A percentile compares a stretch with the other conserved stretches of the same genome.
Evolutionary conservation across 2,113 vertebrate genomes (phyloP).

Genomic region (Thalassarche chlororhynchos): DNA sequence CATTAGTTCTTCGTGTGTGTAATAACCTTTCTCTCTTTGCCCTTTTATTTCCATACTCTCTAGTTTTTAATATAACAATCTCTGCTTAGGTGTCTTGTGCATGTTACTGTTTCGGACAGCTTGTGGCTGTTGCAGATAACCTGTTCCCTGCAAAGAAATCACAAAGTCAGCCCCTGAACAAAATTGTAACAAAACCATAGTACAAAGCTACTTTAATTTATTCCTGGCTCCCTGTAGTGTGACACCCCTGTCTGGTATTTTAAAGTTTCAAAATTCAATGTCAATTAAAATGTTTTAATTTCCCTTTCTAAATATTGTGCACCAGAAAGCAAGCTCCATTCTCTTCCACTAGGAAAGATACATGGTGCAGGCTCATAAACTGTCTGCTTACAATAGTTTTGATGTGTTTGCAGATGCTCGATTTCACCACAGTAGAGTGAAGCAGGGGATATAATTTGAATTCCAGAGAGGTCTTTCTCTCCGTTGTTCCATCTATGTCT

Average conservation of each 20-base stretch:
- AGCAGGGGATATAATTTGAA: not conserved
- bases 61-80: not conserved
- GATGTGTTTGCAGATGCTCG: not conserved
- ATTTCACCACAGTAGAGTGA: not conserved
- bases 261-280: constrained; percentile 36
- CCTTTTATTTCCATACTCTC: not conserved
- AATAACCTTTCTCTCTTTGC: not conserved
- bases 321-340: not conserved
- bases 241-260: constrained; percentile 7
- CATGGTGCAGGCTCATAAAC: not conserved
- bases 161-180: not conserved
- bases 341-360: not conserved
- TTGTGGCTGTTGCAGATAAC: not conserved
- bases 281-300: constrained; percentile 58
- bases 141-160: not conserved
- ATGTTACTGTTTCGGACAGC: not conserved
- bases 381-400: not conserved
- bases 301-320: not conserved
- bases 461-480: not conserved
- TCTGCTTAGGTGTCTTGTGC: not conserved
- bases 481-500: not conserved
- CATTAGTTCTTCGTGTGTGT: not conserved
- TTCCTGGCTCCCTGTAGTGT: not conserved
- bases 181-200: not conserved
- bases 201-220: not conserved